phyloP scores from a whole-genome alignment of 2,888 invertebrate species.

The Trimorus sp. region DNA sequence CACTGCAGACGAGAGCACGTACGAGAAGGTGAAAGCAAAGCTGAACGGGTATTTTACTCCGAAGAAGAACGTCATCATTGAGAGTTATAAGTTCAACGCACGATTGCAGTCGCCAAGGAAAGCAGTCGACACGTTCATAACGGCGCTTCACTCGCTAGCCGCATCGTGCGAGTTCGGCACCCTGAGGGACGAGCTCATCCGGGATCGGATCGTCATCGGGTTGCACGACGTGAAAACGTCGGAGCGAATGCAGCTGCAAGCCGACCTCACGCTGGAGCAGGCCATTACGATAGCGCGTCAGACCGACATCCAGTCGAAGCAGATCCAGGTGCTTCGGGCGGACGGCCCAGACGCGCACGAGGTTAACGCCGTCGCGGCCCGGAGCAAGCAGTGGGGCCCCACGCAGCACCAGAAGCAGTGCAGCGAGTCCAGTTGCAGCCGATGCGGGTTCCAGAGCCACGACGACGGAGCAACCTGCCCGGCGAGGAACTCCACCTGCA shows the following conservation, averaged over 20 bases:
- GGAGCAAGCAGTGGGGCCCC: background rate
- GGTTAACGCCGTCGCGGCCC: slow-evolving; percentile 18
- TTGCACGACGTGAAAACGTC: slow-evolving; percentile 66
- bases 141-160: slow-evolving; percentile 62
- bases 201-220: slow-evolving; percentile 71
- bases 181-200: slow-evolving; percentile 70
- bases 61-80: slow-evolving; percentile 67
- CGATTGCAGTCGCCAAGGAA: slow-evolving; percentile 59
- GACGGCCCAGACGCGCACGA: no score
- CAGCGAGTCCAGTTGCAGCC: slow-evolving; percentile 48
- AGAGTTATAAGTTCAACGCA: slow-evolving; percentile 62
- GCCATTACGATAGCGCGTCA: slow-evolving; percentile 62
- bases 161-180: slow-evolving; percentile 66
- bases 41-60: slow-evolving; percentile 64
- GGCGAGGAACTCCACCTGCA: slow-evolving; percentile 18
- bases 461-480: slow-evolving; percentile 25
- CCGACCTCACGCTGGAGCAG: slow-evolving; percentile 65
- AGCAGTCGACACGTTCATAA: slow-evolving; percentile 63
- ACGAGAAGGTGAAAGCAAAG: slow-evolving; percentile 39
- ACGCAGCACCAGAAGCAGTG: slow-evolving; percentile 46
- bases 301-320: no score
- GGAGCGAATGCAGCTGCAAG: slow-evolving; percentile 66
- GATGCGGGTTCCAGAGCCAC: slow-evolving; percentile 12
- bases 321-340: no score
- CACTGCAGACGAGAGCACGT: slow-evolving; percentile 19